Evolutionary conservation across 2,113 vertebrate genomes (phyloP).

Genomic region (Oreochromis tanganicae): DNA sequence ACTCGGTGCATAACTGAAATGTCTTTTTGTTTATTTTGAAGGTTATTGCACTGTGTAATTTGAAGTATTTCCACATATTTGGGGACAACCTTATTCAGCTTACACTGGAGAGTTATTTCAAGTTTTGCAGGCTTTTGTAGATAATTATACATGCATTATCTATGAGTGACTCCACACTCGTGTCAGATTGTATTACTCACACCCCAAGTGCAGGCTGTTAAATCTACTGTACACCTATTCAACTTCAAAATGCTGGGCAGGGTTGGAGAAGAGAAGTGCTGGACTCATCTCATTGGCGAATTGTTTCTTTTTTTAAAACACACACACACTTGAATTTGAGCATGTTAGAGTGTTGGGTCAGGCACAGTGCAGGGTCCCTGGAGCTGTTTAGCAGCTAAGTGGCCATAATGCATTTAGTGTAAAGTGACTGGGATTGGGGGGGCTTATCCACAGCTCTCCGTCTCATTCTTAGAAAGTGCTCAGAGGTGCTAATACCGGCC

Average conservation of each 20-base stretch:
- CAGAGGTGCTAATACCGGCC: slow-evolving; percentile 29
- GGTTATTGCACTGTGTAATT: neutral
- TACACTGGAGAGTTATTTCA: neutral
- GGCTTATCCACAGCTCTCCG: slow-evolving; percentile 31
- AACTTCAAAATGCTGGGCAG: neutral
- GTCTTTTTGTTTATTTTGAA: neutral
- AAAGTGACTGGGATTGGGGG: slow-evolving; percentile 42
- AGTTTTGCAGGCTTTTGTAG: neutral
- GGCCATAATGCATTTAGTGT: slow-evolving; percentile 52
- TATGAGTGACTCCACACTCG: neutral
- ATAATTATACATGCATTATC: neutral
- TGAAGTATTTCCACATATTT: neutral
- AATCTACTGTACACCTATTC: neutral
- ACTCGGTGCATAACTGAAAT: neutral
- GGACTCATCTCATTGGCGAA: slow-evolving; percentile 2
- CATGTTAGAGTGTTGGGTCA: slow-evolving; percentile 32
- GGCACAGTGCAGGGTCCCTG: slow-evolving; percentile 15
- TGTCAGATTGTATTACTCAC: neutral
- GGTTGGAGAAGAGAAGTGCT: neutral
- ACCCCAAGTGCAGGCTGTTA: slow-evolving; percentile 5
- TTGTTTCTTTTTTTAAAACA: neutral
- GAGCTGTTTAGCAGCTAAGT: slow-evolving; percentile 52
- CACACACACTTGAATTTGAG: slow-evolving; percentile 14
- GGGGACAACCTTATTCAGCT: neutral
- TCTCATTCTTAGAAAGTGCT: slow-evolving; percentile 53